phyloP scores from a whole-genome alignment of 1,140 invertebrate genomes.

The Batillaria attramentaria region DNA sequence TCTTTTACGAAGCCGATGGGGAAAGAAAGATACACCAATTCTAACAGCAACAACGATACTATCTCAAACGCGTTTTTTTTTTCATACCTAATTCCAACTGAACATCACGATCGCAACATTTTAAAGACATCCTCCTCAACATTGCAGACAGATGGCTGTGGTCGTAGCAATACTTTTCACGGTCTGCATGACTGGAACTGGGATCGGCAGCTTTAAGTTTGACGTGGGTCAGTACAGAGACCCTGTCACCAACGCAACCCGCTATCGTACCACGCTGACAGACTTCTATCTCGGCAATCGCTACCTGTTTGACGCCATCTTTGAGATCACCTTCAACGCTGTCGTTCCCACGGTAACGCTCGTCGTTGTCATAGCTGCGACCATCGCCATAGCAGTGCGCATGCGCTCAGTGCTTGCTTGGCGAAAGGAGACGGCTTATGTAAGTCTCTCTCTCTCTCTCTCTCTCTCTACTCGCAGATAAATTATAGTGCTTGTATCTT shows the following conservation, averaged over 20 bases:
- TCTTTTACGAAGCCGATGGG: too few relatives aligned
- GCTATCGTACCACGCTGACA: background rate
- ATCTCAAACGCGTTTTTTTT: too few relatives aligned
- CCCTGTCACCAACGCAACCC: background rate
- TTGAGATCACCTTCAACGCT: background rate
- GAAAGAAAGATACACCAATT: too few relatives aligned
- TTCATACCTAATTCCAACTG: too few relatives aligned
- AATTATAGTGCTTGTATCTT: too few relatives aligned
- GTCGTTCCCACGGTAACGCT: conserved; percentile 7
- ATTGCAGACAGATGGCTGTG: background rate
- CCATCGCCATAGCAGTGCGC: background rate
- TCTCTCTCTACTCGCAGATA: too few relatives aligned
- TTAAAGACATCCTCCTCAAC: too few relatives aligned
- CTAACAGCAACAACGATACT: too few relatives aligned
- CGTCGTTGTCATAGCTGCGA: background rate
- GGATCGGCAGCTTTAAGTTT: conserved; percentile 3
- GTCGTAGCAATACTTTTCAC: background rate
- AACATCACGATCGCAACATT: too few relatives aligned
- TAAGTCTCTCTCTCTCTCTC: too few relatives aligned
- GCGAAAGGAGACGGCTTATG: background rate
- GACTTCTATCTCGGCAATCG: conserved; percentile 6
- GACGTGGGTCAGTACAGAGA: background rate
- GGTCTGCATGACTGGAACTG: background rate
- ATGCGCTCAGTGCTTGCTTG: background rate
- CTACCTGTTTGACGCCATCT: conserved; percentile 4